Evolutionary conservation across 2,888 invertebrate genomes (phyloP).

Genomic region (Carpatolechia fugitivella): DNA sequence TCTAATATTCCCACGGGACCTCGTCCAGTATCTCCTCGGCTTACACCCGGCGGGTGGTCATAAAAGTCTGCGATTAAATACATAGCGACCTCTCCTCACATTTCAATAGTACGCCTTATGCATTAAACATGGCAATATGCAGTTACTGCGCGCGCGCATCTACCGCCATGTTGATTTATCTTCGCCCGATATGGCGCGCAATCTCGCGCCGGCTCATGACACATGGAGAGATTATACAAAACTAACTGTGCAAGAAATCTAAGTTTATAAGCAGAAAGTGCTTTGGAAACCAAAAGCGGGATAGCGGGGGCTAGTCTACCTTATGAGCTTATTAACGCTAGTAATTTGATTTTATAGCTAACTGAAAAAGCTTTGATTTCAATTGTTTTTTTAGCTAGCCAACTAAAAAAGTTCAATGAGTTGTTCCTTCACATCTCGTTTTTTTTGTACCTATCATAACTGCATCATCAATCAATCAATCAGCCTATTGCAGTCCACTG

Average conservation of each 20-base stretch:
- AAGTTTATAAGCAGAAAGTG: not conserved
- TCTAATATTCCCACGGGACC: not conserved
- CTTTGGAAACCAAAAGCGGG: not conserved
- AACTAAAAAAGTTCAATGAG: no score
- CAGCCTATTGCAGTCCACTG: no score
- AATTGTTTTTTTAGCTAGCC: no score
- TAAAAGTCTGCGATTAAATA: conserved; percentile 1
- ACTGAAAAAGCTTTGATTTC: not conserved
- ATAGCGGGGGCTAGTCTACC: not conserved
- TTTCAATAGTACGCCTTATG: conserved; percentile 9
- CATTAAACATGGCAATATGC: conserved; percentile 20
- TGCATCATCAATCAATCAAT: no score
- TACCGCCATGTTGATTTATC: conserved; percentile 24
- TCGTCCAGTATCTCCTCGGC: not conserved
- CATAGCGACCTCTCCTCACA: conserved; percentile 3
- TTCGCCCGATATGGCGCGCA: conserved; percentile 27
- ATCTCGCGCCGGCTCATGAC: conserved; percentile 20
- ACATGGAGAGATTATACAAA: conserved; percentile 1
- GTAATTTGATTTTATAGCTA: not conserved
- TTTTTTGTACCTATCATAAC: no score
- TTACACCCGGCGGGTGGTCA: conserved; percentile 5
- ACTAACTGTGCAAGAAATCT: not conserved
- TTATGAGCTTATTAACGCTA: not conserved
- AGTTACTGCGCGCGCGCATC: conserved; percentile 13
- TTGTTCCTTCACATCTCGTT: no score